Base-by-base conservation (phyloP, 2,888 invertebrate genomes). In the Parnassius orleans region DNA sequence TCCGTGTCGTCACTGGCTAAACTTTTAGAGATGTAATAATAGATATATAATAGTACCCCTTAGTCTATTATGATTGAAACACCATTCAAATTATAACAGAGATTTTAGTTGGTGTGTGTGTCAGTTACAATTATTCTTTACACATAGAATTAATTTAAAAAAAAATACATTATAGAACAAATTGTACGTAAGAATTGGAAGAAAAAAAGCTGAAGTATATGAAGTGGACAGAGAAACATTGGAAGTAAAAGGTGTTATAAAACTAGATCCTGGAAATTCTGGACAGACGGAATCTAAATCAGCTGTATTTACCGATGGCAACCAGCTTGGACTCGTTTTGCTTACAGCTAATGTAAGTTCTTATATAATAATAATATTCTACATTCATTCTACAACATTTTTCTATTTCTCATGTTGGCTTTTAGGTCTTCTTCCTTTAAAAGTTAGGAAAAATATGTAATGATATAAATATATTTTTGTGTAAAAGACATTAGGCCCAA, bases 171-270 rank as follows among this genome's bases (percentile, higher is more conserved):
- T 90, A 67, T 80, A 96, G 96, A 95, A 95, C 68, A 95, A 95
- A 77, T 90, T 98, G 68, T 97, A 96, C 81, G 95, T 96, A 75
- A 95, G 97, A 68, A 90, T 93, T 67, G 92, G 93, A 56, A 79
- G 91, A 65, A 90, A 90, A 73, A 88, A 89, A 77, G 85, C 86
- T 74, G 91, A 90, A 70, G 77, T 91, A 57, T 88, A 80, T 74
- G 90, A 90, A 75, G 75, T 91, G 63, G 86, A 90, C 71, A 89
- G 84, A 70, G 87, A 87, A 10, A 80, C 84, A 12, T 76, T 91
- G 63, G 85, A 87, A 77, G 79, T 88, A 41, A 80, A 72, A 47
- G 80, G 80, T 61, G 69, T 86, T 60, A 70, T 91, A 51, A 76
- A 77, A 63, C 68, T 91, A 62, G 90, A 91, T 5, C 80, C 83